These are phyloP conservation scores for Myotis brandtii DNA, from an alignment of 2,113 vertebrate genomes.

Conservation along the genomic window DNA sequence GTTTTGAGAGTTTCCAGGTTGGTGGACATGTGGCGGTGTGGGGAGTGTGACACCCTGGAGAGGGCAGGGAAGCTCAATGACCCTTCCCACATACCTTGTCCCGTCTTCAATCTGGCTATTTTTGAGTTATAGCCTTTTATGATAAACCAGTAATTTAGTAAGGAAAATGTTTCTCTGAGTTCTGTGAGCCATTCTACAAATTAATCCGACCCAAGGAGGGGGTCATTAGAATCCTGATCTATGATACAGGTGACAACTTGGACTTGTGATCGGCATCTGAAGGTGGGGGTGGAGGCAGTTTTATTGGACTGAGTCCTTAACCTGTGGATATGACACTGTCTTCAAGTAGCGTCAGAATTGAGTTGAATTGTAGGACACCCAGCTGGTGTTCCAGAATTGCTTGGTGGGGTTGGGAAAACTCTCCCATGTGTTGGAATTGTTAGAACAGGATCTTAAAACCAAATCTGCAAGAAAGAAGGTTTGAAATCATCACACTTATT, in stretches of 20 bases:
- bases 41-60: not conserved
- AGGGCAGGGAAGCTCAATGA: not conserved
- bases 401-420: not conserved
- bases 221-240: not conserved
- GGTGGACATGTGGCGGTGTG: not conserved
- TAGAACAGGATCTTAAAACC: not conserved
- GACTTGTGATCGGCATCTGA: not conserved
- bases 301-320: not conserved
- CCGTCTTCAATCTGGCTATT: not conserved
- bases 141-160: not conserved
- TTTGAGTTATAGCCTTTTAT: not conserved
- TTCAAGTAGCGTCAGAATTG: not conserved
- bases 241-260: not conserved
- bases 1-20: not conserved
- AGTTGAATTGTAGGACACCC: not conserved
- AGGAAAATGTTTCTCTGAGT: constrained; percentile 2
- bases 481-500: not conserved
- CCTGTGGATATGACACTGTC: not conserved
- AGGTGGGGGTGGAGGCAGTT: not conserved
- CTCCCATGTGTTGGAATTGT: not conserved
- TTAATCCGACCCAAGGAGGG: not conserved
- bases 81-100: not conserved
- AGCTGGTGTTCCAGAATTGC: not conserved
- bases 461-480: not conserved
- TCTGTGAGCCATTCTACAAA: not conserved